Base-by-base conservation (phyloP, 2,797 vertebrate genomes). In the Bothrops alternatus region DNA sequence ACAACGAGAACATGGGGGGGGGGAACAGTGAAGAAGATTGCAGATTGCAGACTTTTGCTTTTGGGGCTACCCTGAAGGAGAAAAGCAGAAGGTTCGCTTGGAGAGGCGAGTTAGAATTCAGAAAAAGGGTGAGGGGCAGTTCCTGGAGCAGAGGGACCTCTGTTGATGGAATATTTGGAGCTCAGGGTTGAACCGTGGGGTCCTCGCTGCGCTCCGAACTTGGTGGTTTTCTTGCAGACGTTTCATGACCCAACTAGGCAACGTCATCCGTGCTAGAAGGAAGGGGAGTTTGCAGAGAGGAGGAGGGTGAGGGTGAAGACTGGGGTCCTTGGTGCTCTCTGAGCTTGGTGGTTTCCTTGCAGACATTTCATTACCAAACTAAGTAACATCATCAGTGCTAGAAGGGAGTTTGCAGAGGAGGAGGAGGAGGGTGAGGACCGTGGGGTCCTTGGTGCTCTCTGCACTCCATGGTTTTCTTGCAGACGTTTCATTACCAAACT, bases 1-100 rank as follows among this genome's bases (percentile, higher is more conserved):
- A 0, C 32, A 8, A 42, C 0, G 3, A 78, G 32, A 42, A 23
- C 73, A 11, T 0, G 1, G 1, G 32, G 18, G 42, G 42, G 42
- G 32, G 57, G 37, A 3, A 10, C 8, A 78, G 20, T 23, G 8
- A 18, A 3, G 37, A 47, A 4, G 1, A 10, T 42, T 4, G 37
- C 73, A 78, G 3, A 78, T 8, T 0, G 1, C 32, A 42, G 18
- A 78, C 18, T 18, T 78, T 3, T 42, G 37, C 73, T 42, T 50
- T 50, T 23, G 73, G 7, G 3, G 73, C 73, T 42, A 23, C 8
- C 8, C 0, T 4, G 18, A 42, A 37, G n/a, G 23, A 23, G 7
- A 8, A 3, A 69, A 16, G 0, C 65, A 18, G 4, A 18, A 11
- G 20, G 18, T 23, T 23, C 0, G 3, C 37, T 42, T 78, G 37